Conservation (phyloP, 37 sponge, comb jelly and placozoan species). For the Oopsacas minuta region DNA sequence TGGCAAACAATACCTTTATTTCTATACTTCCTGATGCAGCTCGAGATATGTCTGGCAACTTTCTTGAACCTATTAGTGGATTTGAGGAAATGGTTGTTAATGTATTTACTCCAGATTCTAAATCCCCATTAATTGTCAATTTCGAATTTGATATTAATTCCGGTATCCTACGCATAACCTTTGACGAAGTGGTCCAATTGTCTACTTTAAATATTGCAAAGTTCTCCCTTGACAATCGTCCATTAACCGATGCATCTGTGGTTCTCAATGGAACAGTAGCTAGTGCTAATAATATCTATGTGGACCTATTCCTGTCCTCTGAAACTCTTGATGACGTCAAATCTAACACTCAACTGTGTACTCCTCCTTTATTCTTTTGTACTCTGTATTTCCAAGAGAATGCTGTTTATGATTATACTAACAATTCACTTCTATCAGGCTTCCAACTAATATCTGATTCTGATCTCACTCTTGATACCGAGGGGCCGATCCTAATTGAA, state of each 20-base stretch:
- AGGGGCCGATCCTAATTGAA: not conserved
- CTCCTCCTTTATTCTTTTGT: not conserved
- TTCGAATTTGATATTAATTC: slow-evolving; percentile 47
- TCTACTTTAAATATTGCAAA: not conserved
- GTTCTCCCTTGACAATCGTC: not conserved
- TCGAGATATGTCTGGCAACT: slow-evolving; percentile 44
- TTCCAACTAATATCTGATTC: not conserved
- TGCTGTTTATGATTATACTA: not conserved
- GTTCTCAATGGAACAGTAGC: not conserved
- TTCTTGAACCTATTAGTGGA: slow-evolving; percentile 22
- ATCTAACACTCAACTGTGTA: not conserved
- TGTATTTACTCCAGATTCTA: slow-evolving; percentile 32
- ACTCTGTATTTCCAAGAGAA: not conserved
- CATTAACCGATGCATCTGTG: not conserved
- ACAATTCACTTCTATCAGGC: not conserved
- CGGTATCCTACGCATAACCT: slow-evolving; percentile 46
- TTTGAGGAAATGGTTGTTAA: slow-evolving; percentile 28
- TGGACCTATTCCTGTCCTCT: not conserved
- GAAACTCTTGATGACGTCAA: not conserved
- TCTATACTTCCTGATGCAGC: slow-evolving; percentile 28
- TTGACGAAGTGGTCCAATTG: slow-evolving; percentile 35
- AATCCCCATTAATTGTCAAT: slow-evolving; percentile 30
- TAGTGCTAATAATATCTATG: not conserved
- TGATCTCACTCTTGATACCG: not conserved
- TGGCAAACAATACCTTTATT: slow-evolving; percentile 37